Evolutionary conservation across 2,888 invertebrate species (phyloP), one percentile per base, ranked within the genome.

Genomic region (Ectemnius lituratus): DNA sequence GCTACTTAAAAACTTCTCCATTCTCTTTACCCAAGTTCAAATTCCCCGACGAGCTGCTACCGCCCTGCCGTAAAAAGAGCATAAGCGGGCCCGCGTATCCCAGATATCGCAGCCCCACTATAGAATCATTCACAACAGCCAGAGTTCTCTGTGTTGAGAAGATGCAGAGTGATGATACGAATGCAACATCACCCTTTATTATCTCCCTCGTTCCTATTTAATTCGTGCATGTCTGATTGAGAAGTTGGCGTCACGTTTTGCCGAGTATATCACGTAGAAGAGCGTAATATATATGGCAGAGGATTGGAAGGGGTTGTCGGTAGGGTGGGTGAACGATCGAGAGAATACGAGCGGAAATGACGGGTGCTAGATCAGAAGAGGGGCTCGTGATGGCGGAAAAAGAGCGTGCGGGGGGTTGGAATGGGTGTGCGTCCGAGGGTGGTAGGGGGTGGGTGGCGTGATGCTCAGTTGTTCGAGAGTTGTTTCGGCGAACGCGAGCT

Each of bases 401-500:
- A 46, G 65, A 57, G 49, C 37, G 28, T 56, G 57, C 46, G 66
- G 75, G 76, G 59, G 63, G 73, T 23, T 23, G 62, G 18, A 52
- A 58, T 66, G 63, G 8, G 37, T 11, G 37, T 11, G 37, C 37
- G 37, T 37, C 37, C 37, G 70, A 62, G 75, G 78, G 73, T 37
- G 28, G 68, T 67, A 59, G 68, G 68, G 58, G 59, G 56, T 63
- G 62, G 37, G 47, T 65, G 68, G 67, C 70, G 75, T 66, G 80
- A 83, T 79, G 77, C 64, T 73, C 75, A 75, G 71, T 79, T 80
- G 82, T 85, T 83, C 80, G 73, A 82, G 85, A 86, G 86, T 87
- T 85, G 86, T 88, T 89, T 85, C 86, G 83, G 69, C 78, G 79
- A 84, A 82, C 83, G 75, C 73, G 84, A 37, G 37, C 37, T 37